These are phyloP conservation scores for Scelioninae gen. 1 DNA, from an alignment of 2,888 invertebrate species.

Conservation along the genomic window DNA sequence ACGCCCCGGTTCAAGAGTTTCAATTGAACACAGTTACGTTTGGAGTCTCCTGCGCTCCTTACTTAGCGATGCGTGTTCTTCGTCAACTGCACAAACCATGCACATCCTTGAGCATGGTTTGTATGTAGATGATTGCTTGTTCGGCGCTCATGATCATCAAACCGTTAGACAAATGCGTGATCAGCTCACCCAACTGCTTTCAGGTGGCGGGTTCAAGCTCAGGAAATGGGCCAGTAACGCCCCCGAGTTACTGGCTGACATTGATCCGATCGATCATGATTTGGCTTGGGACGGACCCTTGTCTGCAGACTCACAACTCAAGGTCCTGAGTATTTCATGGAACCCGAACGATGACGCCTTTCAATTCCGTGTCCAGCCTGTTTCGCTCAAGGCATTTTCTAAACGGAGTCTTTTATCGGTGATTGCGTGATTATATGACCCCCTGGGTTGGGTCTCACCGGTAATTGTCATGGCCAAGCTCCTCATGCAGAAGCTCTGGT, in stretches of 20 bases:
- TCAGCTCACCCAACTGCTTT: no score
- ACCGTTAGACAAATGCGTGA: neutral
- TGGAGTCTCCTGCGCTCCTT: neutral
- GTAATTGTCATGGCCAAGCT: neutral
- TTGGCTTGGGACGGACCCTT: no score
- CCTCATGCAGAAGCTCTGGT: neutral
- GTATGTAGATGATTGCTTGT: constrained; percentile 22
- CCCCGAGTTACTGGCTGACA: no score
- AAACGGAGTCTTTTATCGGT: neutral
- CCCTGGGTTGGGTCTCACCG: neutral
- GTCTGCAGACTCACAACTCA: no score
- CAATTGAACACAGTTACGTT: neutral
- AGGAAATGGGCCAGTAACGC: no score
- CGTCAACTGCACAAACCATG: neutral
- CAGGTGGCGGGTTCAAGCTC: no score
- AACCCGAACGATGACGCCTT: no score
- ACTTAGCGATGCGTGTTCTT: neutral
- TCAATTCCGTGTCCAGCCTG: no score
- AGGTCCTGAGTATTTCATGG: no score
- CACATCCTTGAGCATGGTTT: neutral
- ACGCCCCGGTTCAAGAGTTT: neutral
- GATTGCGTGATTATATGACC: neutral
- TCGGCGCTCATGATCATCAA: neutral
- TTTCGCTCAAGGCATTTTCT: no score
- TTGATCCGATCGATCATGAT: no score